Conservation (phyloP, 2,113 vertebrate genomes). For the Hyperopisus bebe region DNA sequence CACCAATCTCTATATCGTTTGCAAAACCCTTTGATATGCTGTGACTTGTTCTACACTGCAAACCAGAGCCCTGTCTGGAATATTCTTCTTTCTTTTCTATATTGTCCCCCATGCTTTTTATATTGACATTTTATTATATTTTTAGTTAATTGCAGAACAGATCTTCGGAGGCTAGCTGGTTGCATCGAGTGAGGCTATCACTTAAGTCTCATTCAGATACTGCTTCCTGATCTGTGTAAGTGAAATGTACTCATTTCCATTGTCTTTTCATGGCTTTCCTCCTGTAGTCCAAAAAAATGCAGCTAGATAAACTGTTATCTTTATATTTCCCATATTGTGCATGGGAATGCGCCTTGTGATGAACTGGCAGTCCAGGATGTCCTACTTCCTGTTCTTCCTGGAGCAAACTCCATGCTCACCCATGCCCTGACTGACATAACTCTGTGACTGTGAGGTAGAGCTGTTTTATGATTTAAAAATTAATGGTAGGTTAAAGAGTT, state of each 20-base stretch:
- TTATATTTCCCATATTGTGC: neutral
- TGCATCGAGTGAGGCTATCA: neutral
- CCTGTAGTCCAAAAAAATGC: neutral
- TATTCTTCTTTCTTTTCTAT: neutral
- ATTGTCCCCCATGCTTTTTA: neutral
- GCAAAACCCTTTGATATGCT: neutral
- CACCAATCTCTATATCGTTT: neutral
- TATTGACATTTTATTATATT: neutral
- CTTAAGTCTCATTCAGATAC: neutral
- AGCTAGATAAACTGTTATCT: neutral
- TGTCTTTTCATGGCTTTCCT: neutral
- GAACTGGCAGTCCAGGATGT: neutral
- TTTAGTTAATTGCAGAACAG: neutral
- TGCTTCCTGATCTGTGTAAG: neutral
- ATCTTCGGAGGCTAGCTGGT: neutral
- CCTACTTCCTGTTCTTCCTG: neutral
- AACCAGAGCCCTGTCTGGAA: neutral
- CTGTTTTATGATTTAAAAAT: neutral
- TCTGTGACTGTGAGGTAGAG: neutral
- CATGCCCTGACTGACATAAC: neutral
- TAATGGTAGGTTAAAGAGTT: neutral
- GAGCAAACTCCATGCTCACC: neutral
- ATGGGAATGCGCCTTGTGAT: neutral
- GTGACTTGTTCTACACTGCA: neutral
- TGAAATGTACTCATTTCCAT: neutral